These are phyloP conservation scores for Harpegnathos saltator DNA, from an alignment of 1,140 invertebrate genomes.

Conservation along the genomic window DNA sequence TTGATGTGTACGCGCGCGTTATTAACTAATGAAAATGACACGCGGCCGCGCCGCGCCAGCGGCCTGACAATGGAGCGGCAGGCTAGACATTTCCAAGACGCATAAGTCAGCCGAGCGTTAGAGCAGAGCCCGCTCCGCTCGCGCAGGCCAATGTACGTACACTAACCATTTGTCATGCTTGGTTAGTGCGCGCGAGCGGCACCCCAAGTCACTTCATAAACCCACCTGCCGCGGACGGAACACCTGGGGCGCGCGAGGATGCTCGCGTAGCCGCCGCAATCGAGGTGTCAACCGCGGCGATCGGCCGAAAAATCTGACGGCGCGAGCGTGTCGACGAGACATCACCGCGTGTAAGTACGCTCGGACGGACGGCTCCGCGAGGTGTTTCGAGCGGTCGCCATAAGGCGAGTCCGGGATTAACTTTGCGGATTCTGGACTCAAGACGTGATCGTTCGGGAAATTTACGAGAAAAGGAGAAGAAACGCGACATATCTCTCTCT, in stretches of 20 bases:
- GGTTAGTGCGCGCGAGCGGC: constrained; percentile 63
- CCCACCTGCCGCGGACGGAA: constrained; percentile 50
- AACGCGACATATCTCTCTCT: not conserved
- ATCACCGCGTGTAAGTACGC: constrained; percentile 14
- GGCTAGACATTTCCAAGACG: constrained; percentile 55
- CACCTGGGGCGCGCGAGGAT: constrained; percentile 70
- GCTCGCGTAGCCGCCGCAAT: constrained; percentile 63
- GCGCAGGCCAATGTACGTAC: constrained; percentile 62
- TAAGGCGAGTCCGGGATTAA: not conserved
- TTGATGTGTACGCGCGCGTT: constrained; percentile 32
- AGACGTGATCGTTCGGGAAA: no score
- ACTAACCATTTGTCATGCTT: constrained; percentile 73
- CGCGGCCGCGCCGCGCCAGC: constrained; percentile 2
- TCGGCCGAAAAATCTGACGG: constrained; percentile 66
- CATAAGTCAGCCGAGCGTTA: constrained; percentile 54
- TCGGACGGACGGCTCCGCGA: not conserved
- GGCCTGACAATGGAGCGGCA: constrained; percentile 51
- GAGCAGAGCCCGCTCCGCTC: constrained; percentile 48
- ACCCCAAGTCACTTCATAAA: constrained; percentile 73
- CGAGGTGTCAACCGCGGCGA: constrained; percentile 69
- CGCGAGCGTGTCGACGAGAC: constrained; percentile 14
- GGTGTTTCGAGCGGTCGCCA: not conserved
- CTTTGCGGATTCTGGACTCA: not conserved
- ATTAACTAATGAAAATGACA: constrained; percentile 67
- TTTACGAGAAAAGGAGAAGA: not conserved